Base-by-base conservation (phyloP, 2,888 invertebrate species). In the Podabrus alpinus region DNA sequence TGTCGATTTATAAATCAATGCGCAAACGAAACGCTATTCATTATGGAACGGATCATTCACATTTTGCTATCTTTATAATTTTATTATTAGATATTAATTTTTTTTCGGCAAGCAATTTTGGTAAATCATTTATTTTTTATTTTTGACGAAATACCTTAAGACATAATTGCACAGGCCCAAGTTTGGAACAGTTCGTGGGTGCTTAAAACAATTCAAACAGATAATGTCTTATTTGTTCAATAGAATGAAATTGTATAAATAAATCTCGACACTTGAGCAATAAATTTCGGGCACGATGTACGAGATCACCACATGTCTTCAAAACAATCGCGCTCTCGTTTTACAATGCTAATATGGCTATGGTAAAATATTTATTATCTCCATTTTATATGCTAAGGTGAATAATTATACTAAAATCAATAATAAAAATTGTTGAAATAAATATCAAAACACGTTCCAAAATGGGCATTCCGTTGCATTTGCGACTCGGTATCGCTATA, bases 311-410 rank as follows among this genome's bases (percentile, higher is more conserved):
- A 62, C 73, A 77, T 70, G 69, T 71, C 68, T 77, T 72, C 73
- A 74, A 77, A 74, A 77, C 77, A 77, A 77, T 72, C 68, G 77
- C 45, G 45, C 67, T 66, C 66, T 21, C 29, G 69, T 69, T 76
- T 73, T 76, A 72, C 76, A 76, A 76, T 76, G 76, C 73, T 76
- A 76, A 76, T 74, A 67, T 67, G 59, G 70, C 17, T 15, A 70
- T 29, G 17, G 45, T 68, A 68, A 64, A 64, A 64, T 64, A 64
- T 64, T 64, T 64, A 64, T 64, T 64, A 19, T 17, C 62, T 64
- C 9, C 19, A 64, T 64, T 64, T 64, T 64, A 64, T 64, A n/a
- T 64, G 21, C 17, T 9, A 7, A 17, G 19, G 16, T 64, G 17
- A 21, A 64, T 64, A 19, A 64, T 64, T 64, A 19, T 64, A 64